These are phyloP conservation scores for Myotis brandtii DNA, from an alignment of 2,113 vertebrate genomes.

Conservation along the genomic window DNA sequence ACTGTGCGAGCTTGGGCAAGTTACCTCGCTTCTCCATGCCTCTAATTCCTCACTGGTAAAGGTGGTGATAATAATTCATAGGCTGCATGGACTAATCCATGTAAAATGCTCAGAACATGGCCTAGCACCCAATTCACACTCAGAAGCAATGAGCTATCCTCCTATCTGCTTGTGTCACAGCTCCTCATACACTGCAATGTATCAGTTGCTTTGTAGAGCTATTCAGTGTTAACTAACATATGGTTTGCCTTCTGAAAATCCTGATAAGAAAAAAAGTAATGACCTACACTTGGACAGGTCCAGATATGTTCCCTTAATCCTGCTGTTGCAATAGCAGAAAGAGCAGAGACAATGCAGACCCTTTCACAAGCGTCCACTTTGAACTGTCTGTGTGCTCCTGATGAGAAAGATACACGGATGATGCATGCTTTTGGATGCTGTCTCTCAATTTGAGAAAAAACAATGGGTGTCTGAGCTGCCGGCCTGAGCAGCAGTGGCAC, in stretches of 20 bases:
- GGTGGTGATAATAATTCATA: background rate
- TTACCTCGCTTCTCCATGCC: background rate
- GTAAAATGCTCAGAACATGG: background rate
- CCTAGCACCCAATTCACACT: accelerated
- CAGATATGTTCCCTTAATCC: background rate
- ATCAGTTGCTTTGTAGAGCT: background rate
- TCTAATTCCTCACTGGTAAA: background rate
- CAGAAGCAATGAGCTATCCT: background rate
- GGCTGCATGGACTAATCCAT: too few relatives aligned
- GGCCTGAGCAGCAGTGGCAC: background rate
- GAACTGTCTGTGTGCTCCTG: background rate
- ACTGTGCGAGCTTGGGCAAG: background rate
- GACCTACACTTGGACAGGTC: background rate
- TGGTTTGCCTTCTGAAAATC: background rate
- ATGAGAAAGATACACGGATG: background rate
- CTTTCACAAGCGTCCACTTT: background rate
- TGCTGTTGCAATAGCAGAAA: background rate
- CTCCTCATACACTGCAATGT: background rate
- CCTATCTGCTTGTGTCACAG: background rate
- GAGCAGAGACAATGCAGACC: background rate
- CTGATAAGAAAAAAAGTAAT: background rate
- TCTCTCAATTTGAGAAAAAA: background rate
- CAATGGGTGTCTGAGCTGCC: background rate
- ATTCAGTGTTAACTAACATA: background rate
- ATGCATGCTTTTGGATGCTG: background rate